A percentile compares a stretch with the other conserved stretches of the same genome.
These are phyloP conservation scores for Campylomormyrus tamandua DNA, from an alignment of 2,113 vertebrate genomes.

Conservation along the genomic window DNA sequence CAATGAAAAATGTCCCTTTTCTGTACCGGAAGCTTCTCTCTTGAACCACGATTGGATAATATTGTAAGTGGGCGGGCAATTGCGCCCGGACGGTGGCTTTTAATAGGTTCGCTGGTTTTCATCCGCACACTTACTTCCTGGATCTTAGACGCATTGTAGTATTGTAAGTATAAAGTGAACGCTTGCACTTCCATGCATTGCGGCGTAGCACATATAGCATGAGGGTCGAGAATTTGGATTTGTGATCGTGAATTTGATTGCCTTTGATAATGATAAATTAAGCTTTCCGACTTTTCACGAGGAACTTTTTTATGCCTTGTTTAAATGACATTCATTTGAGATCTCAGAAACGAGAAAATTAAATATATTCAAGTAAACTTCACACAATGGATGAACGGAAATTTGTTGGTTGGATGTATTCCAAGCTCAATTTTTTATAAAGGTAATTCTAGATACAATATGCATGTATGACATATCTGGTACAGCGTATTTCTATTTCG, in stretches of 20 bases:
- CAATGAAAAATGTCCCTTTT: conserved; percentile 55
- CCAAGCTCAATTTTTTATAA: not conserved
- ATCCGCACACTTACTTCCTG: conserved; percentile 10
- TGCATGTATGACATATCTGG: not conserved
- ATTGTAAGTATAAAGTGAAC: not conserved
- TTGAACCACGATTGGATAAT: conserved; percentile 40
- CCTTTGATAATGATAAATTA: not conserved
- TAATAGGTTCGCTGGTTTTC: conserved; percentile 39
- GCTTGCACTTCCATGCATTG: not conserved
- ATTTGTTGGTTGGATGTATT: not conserved
- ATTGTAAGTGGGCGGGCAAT: conserved; percentile 17
- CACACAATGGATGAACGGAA: not conserved
- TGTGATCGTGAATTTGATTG: not conserved
- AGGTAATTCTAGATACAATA: not conserved
- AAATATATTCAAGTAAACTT: not conserved
- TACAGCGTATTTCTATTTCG: not conserved
- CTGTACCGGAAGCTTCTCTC: conserved; percentile 59
- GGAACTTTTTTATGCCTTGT: not conserved
- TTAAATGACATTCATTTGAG: not conserved
- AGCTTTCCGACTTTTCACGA: not conserved
- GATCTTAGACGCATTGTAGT: not conserved
- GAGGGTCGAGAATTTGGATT: not conserved
- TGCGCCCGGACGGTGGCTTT: rapidly evolving
- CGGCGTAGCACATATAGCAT: not conserved
- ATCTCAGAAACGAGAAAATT: not conserved